Conservation (phyloP, 1,140 invertebrate genomes). For the Scaptomyza hsui region DNA sequence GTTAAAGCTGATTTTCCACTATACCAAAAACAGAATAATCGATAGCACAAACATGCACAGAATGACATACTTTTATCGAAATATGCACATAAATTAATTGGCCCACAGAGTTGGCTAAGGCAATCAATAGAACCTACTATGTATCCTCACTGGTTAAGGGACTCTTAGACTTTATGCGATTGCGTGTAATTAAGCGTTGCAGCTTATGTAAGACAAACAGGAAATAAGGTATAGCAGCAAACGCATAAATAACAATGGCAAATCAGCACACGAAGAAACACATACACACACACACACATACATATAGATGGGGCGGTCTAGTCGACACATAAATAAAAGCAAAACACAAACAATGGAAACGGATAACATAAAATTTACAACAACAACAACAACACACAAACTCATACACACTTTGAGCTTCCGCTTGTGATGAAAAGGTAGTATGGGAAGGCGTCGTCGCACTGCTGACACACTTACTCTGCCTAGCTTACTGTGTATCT, state of each 20-base stretch:
- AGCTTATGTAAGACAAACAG: conserved; percentile 80
- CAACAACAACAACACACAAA: conserved; percentile 53
- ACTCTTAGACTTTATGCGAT: conserved; percentile 8
- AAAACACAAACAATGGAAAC: conserved; percentile 72
- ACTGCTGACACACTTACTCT: conserved; percentile 70
- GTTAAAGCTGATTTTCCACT: conserved; percentile 3
- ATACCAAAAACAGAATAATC: conserved; percentile 9
- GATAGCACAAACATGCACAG: conserved; percentile 5
- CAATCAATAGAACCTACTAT: background rate
- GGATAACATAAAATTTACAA: conserved; percentile 82
- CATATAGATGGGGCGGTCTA: conserved; percentile 16
- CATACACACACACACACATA: conserved; percentile 10
- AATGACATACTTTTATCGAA: conserved; percentile 4
- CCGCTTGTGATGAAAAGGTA: conserved; percentile 72
- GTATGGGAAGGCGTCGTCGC: conserved; percentile 55
- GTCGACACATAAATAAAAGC: conserved; percentile 71
- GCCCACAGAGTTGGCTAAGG: background rate
- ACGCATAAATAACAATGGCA: conserved; percentile 74
- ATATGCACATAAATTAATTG: conserved; percentile 1
- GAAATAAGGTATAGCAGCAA: conserved; percentile 79
- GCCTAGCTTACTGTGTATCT: conserved; percentile 7
- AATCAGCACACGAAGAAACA: conserved; percentile 50
- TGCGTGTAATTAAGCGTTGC: conserved; percentile 79
- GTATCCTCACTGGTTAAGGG: background rate
- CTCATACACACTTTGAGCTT: conserved; percentile 34